Conservation (phyloP, 2,888 invertebrate species). For the Diarsia brunnea region DNA sequence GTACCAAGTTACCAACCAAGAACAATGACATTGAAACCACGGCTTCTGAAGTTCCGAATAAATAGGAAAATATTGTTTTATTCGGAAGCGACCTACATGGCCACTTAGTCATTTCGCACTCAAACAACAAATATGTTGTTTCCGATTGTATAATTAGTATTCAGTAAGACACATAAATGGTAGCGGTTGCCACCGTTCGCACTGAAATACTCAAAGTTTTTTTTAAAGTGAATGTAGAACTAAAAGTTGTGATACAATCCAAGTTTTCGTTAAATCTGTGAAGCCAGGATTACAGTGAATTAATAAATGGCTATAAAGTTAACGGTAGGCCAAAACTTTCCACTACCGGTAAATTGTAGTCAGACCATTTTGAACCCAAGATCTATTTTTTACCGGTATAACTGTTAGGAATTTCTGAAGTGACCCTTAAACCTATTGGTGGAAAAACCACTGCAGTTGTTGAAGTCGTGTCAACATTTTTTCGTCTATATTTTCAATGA, state of each 20-base stretch:
- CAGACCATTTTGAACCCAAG: neutral
- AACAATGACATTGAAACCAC: conserved; percentile 46
- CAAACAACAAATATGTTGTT: conserved; percentile 33
- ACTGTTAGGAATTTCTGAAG: conserved; percentile 3
- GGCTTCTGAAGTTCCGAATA: conserved; percentile 45
- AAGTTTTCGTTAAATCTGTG: neutral
- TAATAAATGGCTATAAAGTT: conserved; percentile 30
- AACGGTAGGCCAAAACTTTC: neutral
- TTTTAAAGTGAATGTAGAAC: neutral
- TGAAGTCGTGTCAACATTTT: neutral
- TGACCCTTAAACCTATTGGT: neutral
- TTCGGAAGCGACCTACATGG: conserved; percentile 53
- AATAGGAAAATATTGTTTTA: conserved; percentile 48
- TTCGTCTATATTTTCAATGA: conserved; percentile 37
- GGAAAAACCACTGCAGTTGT: neutral
- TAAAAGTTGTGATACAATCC: neutral
- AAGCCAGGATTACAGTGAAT: conserved; percentile 1
- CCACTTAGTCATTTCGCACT: conserved; percentile 56
- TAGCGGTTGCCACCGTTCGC: conserved; percentile 24
- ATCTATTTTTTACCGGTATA: neutral
- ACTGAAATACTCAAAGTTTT: conserved; percentile 6
- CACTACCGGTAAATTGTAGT: conserved; percentile 1
- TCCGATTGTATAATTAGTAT: conserved; percentile 40
- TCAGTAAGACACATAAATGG: conserved; percentile 13
- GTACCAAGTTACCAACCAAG: conserved; percentile 18